These are phyloP conservation scores for Biston stratarius DNA, from an alignment of 2,888 invertebrate genomes.

Conservation along the genomic window DNA sequence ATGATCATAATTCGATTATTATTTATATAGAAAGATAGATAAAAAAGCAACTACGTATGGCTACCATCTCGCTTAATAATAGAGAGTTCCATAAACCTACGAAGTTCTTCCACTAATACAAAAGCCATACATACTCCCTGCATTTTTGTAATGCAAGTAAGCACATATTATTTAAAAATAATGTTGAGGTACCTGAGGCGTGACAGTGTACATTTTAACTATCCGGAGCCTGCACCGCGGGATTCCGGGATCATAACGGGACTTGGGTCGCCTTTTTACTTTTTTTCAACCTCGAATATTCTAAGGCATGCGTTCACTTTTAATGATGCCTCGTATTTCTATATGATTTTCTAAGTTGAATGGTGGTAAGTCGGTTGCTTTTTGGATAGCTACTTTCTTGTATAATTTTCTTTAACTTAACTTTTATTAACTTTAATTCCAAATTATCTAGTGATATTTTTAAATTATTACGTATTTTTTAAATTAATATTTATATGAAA, in stretches of 20 bases:
- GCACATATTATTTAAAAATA: background rate
- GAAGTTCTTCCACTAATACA: too few species aligned
- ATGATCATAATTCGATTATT: too few species aligned
- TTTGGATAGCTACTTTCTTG: background rate
- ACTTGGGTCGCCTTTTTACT: constrained; percentile 74
- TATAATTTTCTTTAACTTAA: too few species aligned
- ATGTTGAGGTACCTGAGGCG: constrained; percentile 25
- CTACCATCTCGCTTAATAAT: too few species aligned
- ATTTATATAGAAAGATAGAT: too few species aligned
- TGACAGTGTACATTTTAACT: constrained; percentile 46
- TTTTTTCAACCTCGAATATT: constrained; percentile 68
- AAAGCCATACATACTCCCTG: background rate
- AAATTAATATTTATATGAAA: too few species aligned
- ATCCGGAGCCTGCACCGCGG: constrained; percentile 56
- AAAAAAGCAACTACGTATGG: too few species aligned
- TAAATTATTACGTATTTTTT: too few species aligned
- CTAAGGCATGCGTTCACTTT: constrained; percentile 79
- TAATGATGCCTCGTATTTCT: constrained; percentile 64
- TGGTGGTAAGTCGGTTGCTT: constrained; percentile 11
- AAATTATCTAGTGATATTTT: too few species aligned
- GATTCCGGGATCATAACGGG: constrained; percentile 78
- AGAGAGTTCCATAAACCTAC: too few species aligned
- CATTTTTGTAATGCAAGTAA: background rate
- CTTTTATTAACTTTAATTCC: too few species aligned
- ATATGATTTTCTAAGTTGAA: constrained; percentile 31